These are phyloP conservation scores for Zhuqinia jingwanae DNA, from an alignment of 2,888 invertebrate species.

Conservation along the genomic window DNA sequence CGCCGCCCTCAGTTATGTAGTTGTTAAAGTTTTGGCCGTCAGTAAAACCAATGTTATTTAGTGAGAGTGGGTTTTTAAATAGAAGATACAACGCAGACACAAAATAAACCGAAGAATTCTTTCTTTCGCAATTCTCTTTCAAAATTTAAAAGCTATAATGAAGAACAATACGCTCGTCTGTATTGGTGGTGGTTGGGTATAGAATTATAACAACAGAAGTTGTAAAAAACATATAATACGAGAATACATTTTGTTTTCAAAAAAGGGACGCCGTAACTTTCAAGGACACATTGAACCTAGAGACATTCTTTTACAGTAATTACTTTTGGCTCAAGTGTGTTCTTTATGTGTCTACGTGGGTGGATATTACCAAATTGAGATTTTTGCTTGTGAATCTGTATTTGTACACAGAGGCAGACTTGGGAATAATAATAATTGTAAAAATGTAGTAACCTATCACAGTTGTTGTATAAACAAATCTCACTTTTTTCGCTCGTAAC, in stretches of 20 bases:
- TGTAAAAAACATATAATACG: not conserved
- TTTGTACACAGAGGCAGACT: not conserved
- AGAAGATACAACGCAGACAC: too few species aligned
- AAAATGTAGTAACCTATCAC: not conserved
- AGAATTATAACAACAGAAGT: too few species aligned
- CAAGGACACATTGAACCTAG: constrained; percentile 37
- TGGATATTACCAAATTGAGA: constrained; percentile 27
- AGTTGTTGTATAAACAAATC: not conserved
- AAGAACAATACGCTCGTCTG: too few species aligned
- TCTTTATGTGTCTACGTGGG: constrained; percentile 23
- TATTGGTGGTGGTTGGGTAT: too few species aligned
- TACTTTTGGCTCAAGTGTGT: constrained; percentile 7
- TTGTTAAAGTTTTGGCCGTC: not conserved
- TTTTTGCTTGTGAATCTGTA: not conserved
- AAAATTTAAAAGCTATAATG: too few species aligned
- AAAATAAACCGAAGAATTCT: too few species aligned
- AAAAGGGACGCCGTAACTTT: constrained; percentile 22
- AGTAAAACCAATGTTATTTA: not conserved
- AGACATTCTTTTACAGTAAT: not conserved
- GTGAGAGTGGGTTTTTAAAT: not conserved
- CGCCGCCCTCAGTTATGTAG: not conserved
- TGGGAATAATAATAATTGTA: not conserved
- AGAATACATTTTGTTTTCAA: not conserved
- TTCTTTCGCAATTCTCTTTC: too few species aligned
- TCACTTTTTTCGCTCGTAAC: not conserved